Conservation (phyloP, 2,113 vertebrate genomes). For the Telmatochromis sp. region DNA sequence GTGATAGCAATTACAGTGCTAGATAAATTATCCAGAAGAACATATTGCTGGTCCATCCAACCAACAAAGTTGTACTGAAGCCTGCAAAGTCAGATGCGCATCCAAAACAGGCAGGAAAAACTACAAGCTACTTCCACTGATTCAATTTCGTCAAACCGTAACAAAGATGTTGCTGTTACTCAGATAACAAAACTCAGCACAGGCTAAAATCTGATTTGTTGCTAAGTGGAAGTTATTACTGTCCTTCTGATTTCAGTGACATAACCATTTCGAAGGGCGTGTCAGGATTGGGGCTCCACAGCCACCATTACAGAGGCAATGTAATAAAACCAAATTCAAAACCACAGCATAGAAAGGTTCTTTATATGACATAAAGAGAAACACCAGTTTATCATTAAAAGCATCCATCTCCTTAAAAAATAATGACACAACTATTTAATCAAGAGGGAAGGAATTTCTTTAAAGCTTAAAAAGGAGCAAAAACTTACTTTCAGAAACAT, state of each 20-base stretch:
- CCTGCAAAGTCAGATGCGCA: background rate
- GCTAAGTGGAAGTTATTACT: background rate
- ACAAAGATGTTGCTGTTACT: background rate
- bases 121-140: background rate
- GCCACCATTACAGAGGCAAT: background rate
- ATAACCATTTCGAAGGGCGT: conserved; percentile 8
- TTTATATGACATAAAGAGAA: background rate
- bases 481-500: conserved; percentile 81
- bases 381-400: background rate
- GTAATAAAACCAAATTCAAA: background rate
- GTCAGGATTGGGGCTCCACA: background rate
- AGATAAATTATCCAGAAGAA: background rate
- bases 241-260: background rate
- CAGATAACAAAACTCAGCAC: background rate
- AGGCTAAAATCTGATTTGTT: background rate
- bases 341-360: background rate
- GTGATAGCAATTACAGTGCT: background rate
- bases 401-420: background rate
- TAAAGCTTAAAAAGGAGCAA: background rate
- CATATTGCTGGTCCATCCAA: background rate
- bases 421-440: background rate
- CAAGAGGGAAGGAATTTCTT: background rate
- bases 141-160: background rate
- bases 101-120: background rate
- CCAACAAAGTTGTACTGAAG: too few relatives aligned